Evolutionary conservation across 2,797 vertebrate genomes (phyloP), one percentile per base, ranked within the genome.

Genomic region (Chelonia mydas): DNA sequence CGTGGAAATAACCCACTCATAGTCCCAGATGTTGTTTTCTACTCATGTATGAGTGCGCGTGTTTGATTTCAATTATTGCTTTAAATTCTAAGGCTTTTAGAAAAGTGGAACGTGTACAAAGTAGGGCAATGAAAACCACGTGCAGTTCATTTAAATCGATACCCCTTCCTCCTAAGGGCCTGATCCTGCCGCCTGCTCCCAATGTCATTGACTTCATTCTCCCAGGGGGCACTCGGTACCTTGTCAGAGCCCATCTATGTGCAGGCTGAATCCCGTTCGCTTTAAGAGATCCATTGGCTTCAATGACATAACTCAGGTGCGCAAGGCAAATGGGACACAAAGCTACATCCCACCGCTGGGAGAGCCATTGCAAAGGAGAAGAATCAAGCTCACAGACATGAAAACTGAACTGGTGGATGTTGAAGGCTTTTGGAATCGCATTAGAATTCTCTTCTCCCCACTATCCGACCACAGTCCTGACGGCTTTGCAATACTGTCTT

Each of bases 351-450:
- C 88, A 61, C 45, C 90, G 94, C 0, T 90, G 96, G 96, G 93
- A 97, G 96, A 33, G 97, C 7, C 0, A 15, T 37, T 51, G 68
- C 50, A 79, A 79, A 86, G 54, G 94, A 97, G 96, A 91, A 53
- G 90, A 90, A 68, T 89, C 50, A 95, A 96, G 96, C 95, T 95
- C 84, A 97, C 91, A 97, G 93, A 97, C 96, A 93, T 97, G 97
- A 97, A 97, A 95, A 93, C 80, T 83, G 88, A 95, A 80, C 90
- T 27, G 2, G 87, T 79, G 89, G 93, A 83, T 50, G 27, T 53
- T 85, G 54, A 94, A 92, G 92, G 74, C 94, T 88, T 83, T 45
- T 53, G 87, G 82, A 92, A 89, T 83, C 0, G 0, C 41, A 88
- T 78, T 65, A 10, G 83, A 78, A 76, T 80, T 72, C 86, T 59